Evolutionary conservation across 2,888 invertebrate species (phyloP), one percentile per base, ranked within the genome.

Genomic region (Dolomedes plantarius): DNA sequence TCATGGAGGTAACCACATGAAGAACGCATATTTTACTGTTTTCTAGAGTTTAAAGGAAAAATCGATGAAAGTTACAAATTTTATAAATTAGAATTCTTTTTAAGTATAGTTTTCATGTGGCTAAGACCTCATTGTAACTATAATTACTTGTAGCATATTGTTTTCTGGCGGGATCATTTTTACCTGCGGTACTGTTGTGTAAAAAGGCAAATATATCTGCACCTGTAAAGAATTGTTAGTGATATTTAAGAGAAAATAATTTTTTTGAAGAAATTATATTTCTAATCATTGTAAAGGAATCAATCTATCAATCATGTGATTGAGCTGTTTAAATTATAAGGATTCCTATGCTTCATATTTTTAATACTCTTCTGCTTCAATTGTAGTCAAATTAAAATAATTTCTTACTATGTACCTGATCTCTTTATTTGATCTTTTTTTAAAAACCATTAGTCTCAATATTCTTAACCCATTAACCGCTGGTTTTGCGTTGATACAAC

Each of bases 371-470:
- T 76, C 73, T 77, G 83, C 77, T 73, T 85, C 77, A 72, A 85
- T 85, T 85, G 83, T 85, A 85, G 83, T 85, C 73, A 73, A 77
- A 85, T 85, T 85, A 85, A 81, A 85, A 77, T 85, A 85, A 85
- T 85, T 85, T 82, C 81, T 82, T 85, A 85, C 72, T 77, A 76
- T 67, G 36, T 31, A 41, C 3, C 19, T 1, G 32, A 29, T 46
- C 29, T 74, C n/a, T 32, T 72, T 65, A 16, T 56, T 74, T 67
- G 19, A 41, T 28, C 3, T 78, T 9, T 1, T n/a, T n/a, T n/a
- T n/a, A n/a, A n/a, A n/a, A n/a, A n/a, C n/a, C n/a, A n/a, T n/a
- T n/a, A n/a, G n/a, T n/a, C n/a, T n/a, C n/a, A n/a, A n/a, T n/a
- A n/a, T n/a, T n/a, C n/a, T n/a, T n/a, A n/a, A n/a, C n/a, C n/a